phyloP scores from a whole-genome alignment of 2,888 invertebrate genomes.

The Vanessa cardui region DNA sequence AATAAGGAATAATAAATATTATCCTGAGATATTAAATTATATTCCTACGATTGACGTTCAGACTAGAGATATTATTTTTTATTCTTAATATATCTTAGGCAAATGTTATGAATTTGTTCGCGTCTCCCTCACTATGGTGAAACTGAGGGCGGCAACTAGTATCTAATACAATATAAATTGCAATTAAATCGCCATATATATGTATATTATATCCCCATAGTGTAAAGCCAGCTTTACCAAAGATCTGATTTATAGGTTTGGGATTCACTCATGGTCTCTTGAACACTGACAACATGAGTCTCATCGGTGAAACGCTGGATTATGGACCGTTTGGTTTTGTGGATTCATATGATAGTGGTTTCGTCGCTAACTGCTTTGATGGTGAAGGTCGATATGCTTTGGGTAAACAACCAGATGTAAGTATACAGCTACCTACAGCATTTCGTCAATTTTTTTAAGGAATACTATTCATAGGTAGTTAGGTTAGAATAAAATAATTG shows the following conservation, averaged over 20 bases:
- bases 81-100: too few species aligned
- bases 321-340: constrained; percentile 87
- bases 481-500: too few species aligned
- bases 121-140: too few species aligned
- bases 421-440: not conserved
- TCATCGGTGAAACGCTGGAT: constrained; percentile 85
- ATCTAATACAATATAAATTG: too few species aligned
- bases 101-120: too few species aligned
- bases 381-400: constrained; percentile 84
- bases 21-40: too few species aligned
- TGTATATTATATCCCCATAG: not conserved
- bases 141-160: too few species aligned
- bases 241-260: constrained; percentile 54
- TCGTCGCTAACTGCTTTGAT: constrained; percentile 85
- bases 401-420: constrained; percentile 83
- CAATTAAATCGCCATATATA: not conserved
- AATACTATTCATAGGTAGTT: not conserved
- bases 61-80: too few species aligned
- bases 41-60: too few species aligned
- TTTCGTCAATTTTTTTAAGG: not conserved
- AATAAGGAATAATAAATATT: too few species aligned
- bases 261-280: constrained; percentile 85
- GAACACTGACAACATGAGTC: constrained; percentile 85
- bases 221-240: not conserved
- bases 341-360: constrained; percentile 84